phyloP scores from a whole-genome alignment of 2,888 invertebrate genomes.

The Pheosia tremula region DNA sequence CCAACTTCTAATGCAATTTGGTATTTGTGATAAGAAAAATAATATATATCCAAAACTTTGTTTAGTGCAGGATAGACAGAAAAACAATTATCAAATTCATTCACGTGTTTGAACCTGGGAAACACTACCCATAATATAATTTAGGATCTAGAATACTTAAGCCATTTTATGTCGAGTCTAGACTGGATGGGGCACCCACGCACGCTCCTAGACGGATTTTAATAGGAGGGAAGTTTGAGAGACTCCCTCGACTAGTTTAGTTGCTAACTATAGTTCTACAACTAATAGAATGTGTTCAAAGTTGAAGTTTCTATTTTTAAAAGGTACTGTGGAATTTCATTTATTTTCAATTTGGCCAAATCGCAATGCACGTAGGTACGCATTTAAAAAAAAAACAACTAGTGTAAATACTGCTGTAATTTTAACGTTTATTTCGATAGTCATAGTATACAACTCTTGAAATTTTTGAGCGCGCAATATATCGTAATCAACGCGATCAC shows the following conservation, averaged over 20 bases:
- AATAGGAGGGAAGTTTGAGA: neutral
- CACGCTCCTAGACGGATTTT: neutral
- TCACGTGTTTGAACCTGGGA: neutral
- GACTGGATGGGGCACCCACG: conserved; percentile 10
- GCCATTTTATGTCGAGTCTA: conserved; percentile 13
- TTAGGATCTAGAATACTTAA: conserved; percentile 1
- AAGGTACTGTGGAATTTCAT: neutral
- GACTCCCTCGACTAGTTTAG: neutral
- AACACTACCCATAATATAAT: neutral
- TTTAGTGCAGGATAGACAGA: neutral
- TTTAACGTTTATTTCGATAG: too few species aligned
- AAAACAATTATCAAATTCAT: neutral
- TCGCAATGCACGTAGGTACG: too few species aligned
- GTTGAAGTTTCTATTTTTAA: neutral
- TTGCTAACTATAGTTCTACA: neutral
- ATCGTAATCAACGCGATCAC: too few species aligned
- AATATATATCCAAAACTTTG: neutral
- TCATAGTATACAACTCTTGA: too few species aligned
- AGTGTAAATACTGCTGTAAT: too few species aligned
- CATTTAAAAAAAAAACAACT: too few species aligned
- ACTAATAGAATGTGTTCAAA: neutral
- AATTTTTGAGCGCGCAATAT: too few species aligned
- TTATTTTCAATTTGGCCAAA: neutral
- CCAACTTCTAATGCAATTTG: too few species aligned
- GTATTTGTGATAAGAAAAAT: neutral